A percentile compares a stretch with the other conserved stretches of the same genome.
Conservation (phyloP, 2,888 invertebrate genomes). For the Steinernema scapterisci region DNA sequence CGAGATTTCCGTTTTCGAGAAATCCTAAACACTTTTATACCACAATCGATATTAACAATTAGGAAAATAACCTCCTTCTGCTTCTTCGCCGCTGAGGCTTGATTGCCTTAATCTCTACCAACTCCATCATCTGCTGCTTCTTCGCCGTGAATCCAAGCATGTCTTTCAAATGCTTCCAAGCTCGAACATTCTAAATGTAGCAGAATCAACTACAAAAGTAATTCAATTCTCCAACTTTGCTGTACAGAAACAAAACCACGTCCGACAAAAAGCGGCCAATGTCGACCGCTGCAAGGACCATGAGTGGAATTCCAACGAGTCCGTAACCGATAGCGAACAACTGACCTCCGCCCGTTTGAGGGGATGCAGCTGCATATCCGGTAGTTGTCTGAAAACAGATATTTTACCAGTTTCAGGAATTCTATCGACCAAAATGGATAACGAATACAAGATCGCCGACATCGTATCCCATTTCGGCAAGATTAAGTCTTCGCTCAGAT, state of each 20-base stretch:
- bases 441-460: constrained; percentile 62
- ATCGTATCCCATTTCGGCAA: constrained; percentile 61
- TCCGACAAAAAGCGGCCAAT: constrained; percentile 63
- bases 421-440: constrained; percentile 63
- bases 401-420: not conserved
- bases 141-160: constrained; percentile 21
- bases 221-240: constrained; percentile 3
- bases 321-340: constrained; percentile 64
- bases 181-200: not conserved
- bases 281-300: constrained; percentile 66
- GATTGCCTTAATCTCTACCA: constrained; percentile 18
- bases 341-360: constrained; percentile 61
- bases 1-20: constrained; percentile 16
- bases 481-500: constrained; percentile 50
- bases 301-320: constrained; percentile 62
- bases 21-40: constrained; percentile 18
- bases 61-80: not conserved
- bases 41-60: not conserved
- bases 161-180: constrained; percentile 8
- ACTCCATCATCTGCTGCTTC: constrained; percentile 12
- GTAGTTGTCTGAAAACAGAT: constrained; percentile 55
- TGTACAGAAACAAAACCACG: not conserved
- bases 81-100: constrained; percentile 30
- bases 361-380: constrained; percentile 63
- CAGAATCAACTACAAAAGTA: not conserved